These are phyloP conservation scores for Chelonoidis abingdonii DNA, from an alignment of 2,113 vertebrate species.

Conservation along the genomic window DNA sequence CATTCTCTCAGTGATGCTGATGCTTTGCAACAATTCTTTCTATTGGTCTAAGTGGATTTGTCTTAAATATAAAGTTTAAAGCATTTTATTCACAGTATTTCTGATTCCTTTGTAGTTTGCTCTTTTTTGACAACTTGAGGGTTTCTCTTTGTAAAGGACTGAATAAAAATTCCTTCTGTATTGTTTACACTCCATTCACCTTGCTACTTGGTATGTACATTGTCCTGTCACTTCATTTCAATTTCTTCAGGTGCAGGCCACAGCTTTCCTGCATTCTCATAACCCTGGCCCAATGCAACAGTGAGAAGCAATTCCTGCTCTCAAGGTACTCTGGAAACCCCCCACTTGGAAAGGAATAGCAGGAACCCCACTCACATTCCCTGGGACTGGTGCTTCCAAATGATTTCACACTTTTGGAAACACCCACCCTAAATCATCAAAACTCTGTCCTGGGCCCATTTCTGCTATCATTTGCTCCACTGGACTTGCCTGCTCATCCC, in stretches of 20 bases:
- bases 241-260: neutral
- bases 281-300: neutral
- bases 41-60: constrained; percentile 2
- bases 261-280: neutral
- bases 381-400: neutral
- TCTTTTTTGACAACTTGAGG: constrained; percentile 44
- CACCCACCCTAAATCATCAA: neutral
- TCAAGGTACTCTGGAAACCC: neutral
- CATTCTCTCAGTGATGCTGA: neutral
- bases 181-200: neutral
- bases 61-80: neutral
- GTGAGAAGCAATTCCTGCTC: neutral
- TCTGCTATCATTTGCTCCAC: neutral
- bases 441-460: neutral
- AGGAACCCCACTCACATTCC: neutral
- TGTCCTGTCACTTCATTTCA: neutral
- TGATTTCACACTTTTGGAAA: neutral
- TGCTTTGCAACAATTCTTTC: constrained; percentile 9
- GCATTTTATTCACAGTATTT: constrained; percentile 35
- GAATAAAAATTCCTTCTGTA: constrained; percentile 47
- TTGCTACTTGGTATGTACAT: neutral
- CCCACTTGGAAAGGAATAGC: neutral
- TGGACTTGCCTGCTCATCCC: neutral
- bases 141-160: constrained; percentile 62
- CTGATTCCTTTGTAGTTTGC: constrained; percentile 56